A percentile compares a stretch with the other conserved stretches of the same genome.
These are phyloP conservation scores for Neoaliturus tenellus DNA, from an alignment of 2,888 invertebrate species.

Conservation along the genomic window DNA sequence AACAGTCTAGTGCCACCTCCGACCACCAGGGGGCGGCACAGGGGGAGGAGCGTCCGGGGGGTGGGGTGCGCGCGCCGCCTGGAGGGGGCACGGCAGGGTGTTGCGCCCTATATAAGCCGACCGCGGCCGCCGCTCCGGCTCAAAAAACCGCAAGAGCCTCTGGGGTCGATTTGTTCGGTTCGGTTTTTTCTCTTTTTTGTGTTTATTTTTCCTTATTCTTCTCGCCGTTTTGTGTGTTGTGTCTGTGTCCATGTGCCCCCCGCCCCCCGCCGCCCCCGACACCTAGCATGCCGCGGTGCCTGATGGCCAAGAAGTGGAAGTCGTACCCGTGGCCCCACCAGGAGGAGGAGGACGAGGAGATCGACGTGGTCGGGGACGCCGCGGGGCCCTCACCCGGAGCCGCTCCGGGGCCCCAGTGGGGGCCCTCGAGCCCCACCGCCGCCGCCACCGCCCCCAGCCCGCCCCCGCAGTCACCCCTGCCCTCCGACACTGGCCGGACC, in stretches of 20 bases:
- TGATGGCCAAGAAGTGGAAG: slow-evolving; percentile 98
- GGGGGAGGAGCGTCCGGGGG: slow-evolving; percentile 59
- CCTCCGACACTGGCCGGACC: slow-evolving; percentile 67
- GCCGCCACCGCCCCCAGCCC: slow-evolving; percentile 79
- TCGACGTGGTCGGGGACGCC: slow-evolving; percentile 78
- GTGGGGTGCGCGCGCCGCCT: slow-evolving; percentile 64
- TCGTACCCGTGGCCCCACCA: slow-evolving; percentile 81
- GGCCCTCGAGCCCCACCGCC: slow-evolving; percentile 84
- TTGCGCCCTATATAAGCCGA: slow-evolving; percentile 62
- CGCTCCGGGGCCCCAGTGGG: slow-evolving; percentile 77
- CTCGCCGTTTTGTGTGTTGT: slow-evolving; percentile 52
- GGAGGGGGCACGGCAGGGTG: slow-evolving; percentile 6
- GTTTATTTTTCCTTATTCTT: slow-evolving; percentile 63
- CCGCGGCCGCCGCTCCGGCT: slow-evolving; percentile 70
- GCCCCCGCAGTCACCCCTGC: slow-evolving; percentile 68
- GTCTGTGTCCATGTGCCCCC: slow-evolving; percentile 54
- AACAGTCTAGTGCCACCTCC: slow-evolving; percentile 12
- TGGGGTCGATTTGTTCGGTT: slow-evolving; percentile 63
- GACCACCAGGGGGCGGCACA: slow-evolving; percentile 18
- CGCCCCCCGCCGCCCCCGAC: slow-evolving; percentile 53
- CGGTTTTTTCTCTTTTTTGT: slow-evolving; percentile 65
- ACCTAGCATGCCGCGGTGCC: slow-evolving; percentile 90
- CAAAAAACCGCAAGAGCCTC: slow-evolving; percentile 69
- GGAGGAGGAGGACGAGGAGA: slow-evolving; percentile 75
- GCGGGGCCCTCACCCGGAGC: slow-evolving; percentile 76